phyloP scores from a whole-genome alignment of 2,888 invertebrate species.

The Leucania comma region DNA sequence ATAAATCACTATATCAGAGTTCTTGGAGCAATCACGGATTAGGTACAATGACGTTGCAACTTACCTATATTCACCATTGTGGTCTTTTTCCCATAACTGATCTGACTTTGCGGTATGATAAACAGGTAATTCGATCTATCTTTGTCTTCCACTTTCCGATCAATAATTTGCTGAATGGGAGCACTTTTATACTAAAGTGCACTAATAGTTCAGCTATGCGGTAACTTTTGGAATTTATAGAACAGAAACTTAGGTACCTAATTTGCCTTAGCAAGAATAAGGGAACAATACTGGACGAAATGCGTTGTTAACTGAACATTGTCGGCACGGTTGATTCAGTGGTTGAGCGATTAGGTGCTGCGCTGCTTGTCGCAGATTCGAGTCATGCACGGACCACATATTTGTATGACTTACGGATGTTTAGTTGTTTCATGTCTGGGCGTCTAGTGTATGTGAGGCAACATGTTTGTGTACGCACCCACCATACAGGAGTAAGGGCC shows the following conservation, averaged over 20 bases:
- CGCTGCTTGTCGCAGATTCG: too few relatives aligned
- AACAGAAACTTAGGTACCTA: not conserved
- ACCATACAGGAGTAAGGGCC: too few relatives aligned
- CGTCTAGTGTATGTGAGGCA: too few relatives aligned
- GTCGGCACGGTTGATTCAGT: too few relatives aligned
- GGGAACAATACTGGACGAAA: not conserved
- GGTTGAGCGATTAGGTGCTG: too few relatives aligned
- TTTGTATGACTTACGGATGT: too few relatives aligned
- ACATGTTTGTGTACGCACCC: too few relatives aligned
- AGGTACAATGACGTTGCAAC: slow-evolving; percentile 17
- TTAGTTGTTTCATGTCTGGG: too few relatives aligned
- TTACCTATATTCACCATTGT: slow-evolving; percentile 21
- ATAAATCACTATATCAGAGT: slow-evolving; percentile 27
- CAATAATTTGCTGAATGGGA: slow-evolving; percentile 38
- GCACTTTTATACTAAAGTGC: slow-evolving; percentile 34
- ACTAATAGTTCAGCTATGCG: slow-evolving; percentile 23
- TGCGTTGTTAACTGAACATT: not conserved
- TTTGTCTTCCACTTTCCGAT: slow-evolving; percentile 21
- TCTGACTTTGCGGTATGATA: slow-evolving; percentile 15
- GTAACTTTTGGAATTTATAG: slow-evolving; percentile 18
- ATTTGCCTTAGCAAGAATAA: not conserved
- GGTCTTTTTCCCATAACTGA: slow-evolving; percentile 10
- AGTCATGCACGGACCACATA: too few relatives aligned
- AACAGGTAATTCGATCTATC: slow-evolving; percentile 21
- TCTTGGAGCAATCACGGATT: slow-evolving; percentile 27